Conservation (phyloP, 2,797 vertebrate genomes). For the Centropyge bicolor region DNA sequence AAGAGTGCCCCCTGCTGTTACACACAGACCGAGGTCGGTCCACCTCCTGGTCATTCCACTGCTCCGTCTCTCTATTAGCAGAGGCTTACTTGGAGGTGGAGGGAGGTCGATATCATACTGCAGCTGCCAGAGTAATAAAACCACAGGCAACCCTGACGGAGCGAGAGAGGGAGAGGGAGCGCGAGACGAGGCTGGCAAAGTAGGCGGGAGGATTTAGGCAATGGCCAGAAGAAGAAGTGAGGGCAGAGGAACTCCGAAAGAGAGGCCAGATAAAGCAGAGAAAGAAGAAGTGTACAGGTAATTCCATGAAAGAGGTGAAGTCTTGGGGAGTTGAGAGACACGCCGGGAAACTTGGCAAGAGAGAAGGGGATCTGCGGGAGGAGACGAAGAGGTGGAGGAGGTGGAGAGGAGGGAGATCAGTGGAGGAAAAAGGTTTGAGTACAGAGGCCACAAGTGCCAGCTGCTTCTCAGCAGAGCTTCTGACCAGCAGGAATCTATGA, state of each 20-base stretch:
- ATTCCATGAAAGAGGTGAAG: slow-evolving; percentile 46
- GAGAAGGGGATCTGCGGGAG: slow-evolving; percentile 21
- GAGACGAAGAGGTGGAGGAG: slow-evolving; percentile 28
- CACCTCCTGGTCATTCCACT: slow-evolving; percentile 54
- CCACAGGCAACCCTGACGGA: slow-evolving; percentile 53
- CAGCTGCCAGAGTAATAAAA: slow-evolving; percentile 71
- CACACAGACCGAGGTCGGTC: slow-evolving; percentile 45
- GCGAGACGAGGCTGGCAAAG: slow-evolving; percentile 28
- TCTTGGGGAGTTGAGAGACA: slow-evolving; percentile 13
- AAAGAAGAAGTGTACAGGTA: slow-evolving; percentile 12
- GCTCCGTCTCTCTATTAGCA: slow-evolving; percentile 67
- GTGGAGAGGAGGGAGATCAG: slow-evolving; percentile 14
- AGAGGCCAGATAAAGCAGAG: slow-evolving; percentile 16
- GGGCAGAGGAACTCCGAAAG: slow-evolving; percentile 26
- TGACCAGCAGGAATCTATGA: neutral
- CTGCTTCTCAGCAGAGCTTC: neutral
- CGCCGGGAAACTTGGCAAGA: slow-evolving; percentile 44
- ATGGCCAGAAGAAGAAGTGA: slow-evolving; percentile 32
- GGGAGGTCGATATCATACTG: slow-evolving; percentile 64
- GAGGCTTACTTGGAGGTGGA: slow-evolving; percentile 65
- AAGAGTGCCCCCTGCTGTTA: slow-evolving; percentile 85
- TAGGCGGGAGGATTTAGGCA: slow-evolving; percentile 41
- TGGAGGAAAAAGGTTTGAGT: slow-evolving; percentile 30
- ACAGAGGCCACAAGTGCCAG: neutral
- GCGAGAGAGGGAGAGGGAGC: slow-evolving; percentile 31